Base-by-base conservation (phyloP, 2,113 vertebrate genomes). In the Cephalopholis sonnerati region DNA sequence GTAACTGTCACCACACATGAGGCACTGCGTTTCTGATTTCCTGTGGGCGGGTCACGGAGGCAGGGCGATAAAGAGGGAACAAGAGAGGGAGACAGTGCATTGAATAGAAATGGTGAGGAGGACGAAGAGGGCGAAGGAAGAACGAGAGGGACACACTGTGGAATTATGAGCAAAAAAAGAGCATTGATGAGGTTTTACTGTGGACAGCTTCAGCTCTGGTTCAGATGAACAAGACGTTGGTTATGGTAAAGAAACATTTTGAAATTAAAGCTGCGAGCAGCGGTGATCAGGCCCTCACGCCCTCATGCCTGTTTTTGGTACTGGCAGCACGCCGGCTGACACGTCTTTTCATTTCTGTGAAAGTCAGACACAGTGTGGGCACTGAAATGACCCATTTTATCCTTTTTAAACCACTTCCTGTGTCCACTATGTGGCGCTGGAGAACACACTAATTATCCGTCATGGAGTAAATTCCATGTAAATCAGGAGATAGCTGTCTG, bases 11-110 rank as follows among this genome's bases (percentile, higher is more conserved):
- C 61, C 50, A 68, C 51, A 15, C 44, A 64, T 74, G 74, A 87
- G 44, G 39, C 64, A 51, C 59, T 58, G 75, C 25, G 78, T 76
- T 61, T 86, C 67, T 83, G 84, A 80, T 82, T 82, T 84, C 86
- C 77, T 86, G 41, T 25, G 87, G 79, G 70, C 65, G 76, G 65
- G 48, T 67, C 10, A 55, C 63, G 72, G 54, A 79, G 6, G 20
- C 20, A 44, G n/a, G 15, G 54, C 39, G 74, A 69, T 24, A 32
- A 36, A 69, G 22, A 46, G 66, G 9, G 54, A 67, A 44, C 55
- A 36, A 53, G 65, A 17, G 44, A 72, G 57, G 32, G 51, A 36
- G 53, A 46, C 46, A 58, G 50, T 18, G 46, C 3, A 9, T 13
- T 53, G 48, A 78, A 53, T 20, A 15, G 32, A 58, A 66, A 36